These are phyloP conservation scores for Melanotaenia trifasciata DNA, from an alignment of 2,797 vertebrate genomes.

Conservation along the genomic window DNA sequence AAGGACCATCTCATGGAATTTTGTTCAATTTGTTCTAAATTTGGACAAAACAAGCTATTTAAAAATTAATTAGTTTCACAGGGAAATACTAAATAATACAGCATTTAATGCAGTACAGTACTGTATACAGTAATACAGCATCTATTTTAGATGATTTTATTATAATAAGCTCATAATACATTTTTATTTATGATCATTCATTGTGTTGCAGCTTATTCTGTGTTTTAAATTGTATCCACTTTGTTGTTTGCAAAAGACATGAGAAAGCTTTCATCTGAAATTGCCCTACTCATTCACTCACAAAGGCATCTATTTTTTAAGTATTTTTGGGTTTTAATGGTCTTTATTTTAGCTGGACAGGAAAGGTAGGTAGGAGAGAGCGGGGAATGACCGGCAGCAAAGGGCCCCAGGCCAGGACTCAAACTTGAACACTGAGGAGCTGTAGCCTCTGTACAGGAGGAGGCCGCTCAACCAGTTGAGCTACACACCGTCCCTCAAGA, in stretches of 20 bases:
- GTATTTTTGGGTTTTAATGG: no score
- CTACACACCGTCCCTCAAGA: not conserved
- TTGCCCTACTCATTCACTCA: slow-evolving; percentile 1
- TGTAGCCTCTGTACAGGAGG: no score
- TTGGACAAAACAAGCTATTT: not conserved
- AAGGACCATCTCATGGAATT: not conserved
- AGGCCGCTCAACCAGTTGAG: no score
- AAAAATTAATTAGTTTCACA: not conserved
- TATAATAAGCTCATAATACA: not conserved
- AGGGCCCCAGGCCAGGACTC: no score
- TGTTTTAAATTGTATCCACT: not conserved
- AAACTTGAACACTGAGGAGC: no score
- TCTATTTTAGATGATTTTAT: not conserved
- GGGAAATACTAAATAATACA: not conserved
- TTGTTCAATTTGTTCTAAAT: not conserved
- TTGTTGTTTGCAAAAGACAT: not conserved
- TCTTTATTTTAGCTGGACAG: no score
- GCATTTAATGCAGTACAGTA: not conserved
- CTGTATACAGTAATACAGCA: not conserved
- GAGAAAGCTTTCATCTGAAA: not conserved
- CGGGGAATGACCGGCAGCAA: no score
- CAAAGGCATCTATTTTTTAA: no score
- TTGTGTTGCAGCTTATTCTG: not conserved
- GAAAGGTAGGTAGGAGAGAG: no score
- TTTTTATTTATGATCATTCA: not conserved